phyloP scores from a whole-genome alignment of 2,113 vertebrate genomes.

The Smithornis capensis region DNA sequence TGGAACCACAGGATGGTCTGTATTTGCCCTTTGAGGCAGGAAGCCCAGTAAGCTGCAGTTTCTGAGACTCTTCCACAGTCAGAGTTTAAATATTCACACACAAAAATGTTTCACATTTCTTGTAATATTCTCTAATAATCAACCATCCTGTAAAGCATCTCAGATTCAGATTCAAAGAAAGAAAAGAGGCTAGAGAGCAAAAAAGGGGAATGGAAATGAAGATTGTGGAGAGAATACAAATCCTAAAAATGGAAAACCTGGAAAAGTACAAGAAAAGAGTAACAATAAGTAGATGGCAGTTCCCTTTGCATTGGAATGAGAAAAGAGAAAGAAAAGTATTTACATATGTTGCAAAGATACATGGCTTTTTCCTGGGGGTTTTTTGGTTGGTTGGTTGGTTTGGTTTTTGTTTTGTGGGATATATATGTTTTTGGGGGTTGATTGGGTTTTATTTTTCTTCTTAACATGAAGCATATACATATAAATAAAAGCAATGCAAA shows the following conservation, averaged over 20 bases:
- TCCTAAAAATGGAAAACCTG: background rate
- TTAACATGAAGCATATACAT: background rate
- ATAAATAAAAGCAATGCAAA: background rate
- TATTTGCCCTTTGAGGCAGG: background rate
- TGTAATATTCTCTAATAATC: background rate
- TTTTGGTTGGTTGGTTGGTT: background rate
- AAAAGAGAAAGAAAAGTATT: background rate
- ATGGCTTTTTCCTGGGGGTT: accelerated
- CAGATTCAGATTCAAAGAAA: background rate
- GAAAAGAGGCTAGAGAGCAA: background rate
- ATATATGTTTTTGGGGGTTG: background rate
- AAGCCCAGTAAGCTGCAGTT: background rate
- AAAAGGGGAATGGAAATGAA: background rate
- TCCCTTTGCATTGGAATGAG: background rate
- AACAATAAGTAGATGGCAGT: background rate
- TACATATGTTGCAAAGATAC: background rate
- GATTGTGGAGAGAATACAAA: background rate
- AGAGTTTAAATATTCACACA: background rate
- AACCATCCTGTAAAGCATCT: background rate
- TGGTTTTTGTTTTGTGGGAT: too few relatives aligned
- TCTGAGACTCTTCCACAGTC: background rate
- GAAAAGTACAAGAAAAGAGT: background rate
- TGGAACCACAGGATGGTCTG: accelerated
- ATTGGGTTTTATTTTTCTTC: background rate
- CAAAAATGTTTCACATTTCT: background rate